Conservation (phyloP, 2,888 invertebrate species). For the Mylabris sibirica region DNA sequence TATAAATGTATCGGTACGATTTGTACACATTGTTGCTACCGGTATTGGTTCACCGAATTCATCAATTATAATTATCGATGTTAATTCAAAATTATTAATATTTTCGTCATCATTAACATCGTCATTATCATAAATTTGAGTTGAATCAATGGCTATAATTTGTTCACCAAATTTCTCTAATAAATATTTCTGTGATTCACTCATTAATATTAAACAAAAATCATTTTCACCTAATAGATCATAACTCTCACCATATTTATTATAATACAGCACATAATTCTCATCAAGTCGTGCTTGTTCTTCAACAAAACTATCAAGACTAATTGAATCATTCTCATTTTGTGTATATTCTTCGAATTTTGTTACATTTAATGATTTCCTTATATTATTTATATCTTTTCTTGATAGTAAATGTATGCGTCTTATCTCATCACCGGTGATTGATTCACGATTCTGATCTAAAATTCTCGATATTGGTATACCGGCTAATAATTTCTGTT, state of each 20-base stretch:
- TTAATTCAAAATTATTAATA: neutral
- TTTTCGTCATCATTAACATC: neutral
- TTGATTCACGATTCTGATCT: conserved; percentile 5
- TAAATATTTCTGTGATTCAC: neutral
- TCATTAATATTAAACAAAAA: conserved; percentile 14
- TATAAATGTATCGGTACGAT: conserved; percentile 9
- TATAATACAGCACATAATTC: neutral
- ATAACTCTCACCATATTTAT: conserved; percentile 1
- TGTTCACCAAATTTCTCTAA: neutral
- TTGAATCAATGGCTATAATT: neutral
- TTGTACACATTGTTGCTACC: conserved; percentile 10
- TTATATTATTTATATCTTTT: neutral
- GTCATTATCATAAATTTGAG: neutral
- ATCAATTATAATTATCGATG: neutral
- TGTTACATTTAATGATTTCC: neutral
- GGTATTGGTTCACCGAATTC: conserved; percentile 2
- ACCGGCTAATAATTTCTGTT: conserved; percentile 7
- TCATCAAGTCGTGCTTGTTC: neutral
- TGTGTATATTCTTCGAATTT: neutral
- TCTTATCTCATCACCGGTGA: neutral
- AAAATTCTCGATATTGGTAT: neutral
- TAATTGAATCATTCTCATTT: neutral
- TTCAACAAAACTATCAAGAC: neutral
- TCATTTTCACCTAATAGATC: conserved; percentile 7
- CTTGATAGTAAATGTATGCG: neutral